Evolutionary conservation across 2,113 vertebrate genomes (phyloP).

Genomic region (Cololabis saira): DNA sequence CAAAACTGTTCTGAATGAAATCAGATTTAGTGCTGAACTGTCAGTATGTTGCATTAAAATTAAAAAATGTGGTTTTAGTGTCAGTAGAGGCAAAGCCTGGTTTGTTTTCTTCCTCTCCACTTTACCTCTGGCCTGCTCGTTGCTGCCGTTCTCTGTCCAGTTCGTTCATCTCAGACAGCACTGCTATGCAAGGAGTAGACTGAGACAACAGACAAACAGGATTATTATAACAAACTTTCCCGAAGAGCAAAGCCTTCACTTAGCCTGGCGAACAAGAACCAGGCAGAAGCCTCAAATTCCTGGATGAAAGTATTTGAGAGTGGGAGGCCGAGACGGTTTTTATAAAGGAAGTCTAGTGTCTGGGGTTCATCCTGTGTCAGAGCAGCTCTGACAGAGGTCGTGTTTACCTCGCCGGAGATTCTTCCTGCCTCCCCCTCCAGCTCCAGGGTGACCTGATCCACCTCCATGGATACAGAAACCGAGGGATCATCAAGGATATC

Average conservation of each 20-base stretch:
- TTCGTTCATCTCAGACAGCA: slow-evolving; percentile 72
- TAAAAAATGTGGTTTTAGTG: no score
- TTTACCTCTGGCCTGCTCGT: slow-evolving; percentile 61
- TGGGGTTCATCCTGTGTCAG: slow-evolving; percentile 75
- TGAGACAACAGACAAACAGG: slow-evolving; percentile 49
- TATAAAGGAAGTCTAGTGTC: slow-evolving; percentile 70
- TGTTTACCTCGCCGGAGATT: slow-evolving; percentile 80
- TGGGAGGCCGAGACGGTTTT: slow-evolving; percentile 41
- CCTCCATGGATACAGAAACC: slow-evolving; percentile 76
- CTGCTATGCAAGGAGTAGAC: slow-evolving; percentile 75
- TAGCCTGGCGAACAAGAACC: slow-evolving; percentile 26
- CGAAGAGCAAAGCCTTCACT: slow-evolving; percentile 7
- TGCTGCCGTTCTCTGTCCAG: slow-evolving; percentile 66
- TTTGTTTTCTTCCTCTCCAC: no score
- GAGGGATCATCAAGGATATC: slow-evolving; percentile 83
- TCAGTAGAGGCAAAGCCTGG: no score
- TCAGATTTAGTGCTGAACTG: no score
- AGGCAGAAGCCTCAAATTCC: slow-evolving; percentile 27
- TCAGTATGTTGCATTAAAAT: no score
- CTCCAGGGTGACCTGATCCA: slow-evolving; percentile 77
- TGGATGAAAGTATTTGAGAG: slow-evolving; percentile 19
- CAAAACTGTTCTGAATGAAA: no score
- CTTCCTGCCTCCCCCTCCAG: slow-evolving; percentile 73
- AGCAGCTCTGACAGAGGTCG: slow-evolving; percentile 63
- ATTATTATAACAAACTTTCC: slow-evolving; percentile 17